phyloP scores from a whole-genome alignment of 2,113 vertebrate genomes.

The Drymodes brunneopygia region DNA sequence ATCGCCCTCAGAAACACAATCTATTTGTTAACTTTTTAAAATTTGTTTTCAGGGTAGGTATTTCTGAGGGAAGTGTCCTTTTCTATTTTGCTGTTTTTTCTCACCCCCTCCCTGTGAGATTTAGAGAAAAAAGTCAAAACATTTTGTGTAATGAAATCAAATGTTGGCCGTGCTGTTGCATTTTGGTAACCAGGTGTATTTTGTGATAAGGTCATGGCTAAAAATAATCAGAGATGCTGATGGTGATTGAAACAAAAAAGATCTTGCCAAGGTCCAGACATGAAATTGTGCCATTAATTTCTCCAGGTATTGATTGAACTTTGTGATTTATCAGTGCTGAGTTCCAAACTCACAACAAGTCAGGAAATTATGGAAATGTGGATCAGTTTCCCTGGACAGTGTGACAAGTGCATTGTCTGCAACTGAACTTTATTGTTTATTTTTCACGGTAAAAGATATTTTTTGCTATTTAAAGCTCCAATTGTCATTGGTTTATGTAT shows the following conservation, averaged over 20 bases:
- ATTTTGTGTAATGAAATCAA: background rate
- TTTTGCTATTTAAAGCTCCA: background rate
- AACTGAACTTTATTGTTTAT: background rate
- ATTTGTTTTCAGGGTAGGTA: background rate
- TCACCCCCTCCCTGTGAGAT: fast-evolving
- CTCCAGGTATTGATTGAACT: background rate
- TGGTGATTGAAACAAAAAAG: background rate
- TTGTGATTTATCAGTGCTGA: background rate
- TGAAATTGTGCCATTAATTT: background rate
- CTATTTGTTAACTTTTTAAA: background rate
- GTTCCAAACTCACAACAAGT: background rate
- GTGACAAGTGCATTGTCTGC: background rate
- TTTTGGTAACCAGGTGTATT: background rate
- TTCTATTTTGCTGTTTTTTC: background rate
- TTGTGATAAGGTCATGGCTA: background rate
- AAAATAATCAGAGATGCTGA: background rate
- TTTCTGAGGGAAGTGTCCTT: background rate
- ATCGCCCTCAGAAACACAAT: background rate
- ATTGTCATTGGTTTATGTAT: background rate
- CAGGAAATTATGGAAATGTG: background rate
- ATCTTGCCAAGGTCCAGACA: background rate
- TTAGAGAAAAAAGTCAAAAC: background rate
- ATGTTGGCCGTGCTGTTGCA: background rate
- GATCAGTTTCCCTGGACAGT: background rate
- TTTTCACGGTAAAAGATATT: background rate